These are phyloP conservation scores for Magallana nippona DNA, from an alignment of 2,888 invertebrate genomes.

Conservation along the genomic window DNA sequence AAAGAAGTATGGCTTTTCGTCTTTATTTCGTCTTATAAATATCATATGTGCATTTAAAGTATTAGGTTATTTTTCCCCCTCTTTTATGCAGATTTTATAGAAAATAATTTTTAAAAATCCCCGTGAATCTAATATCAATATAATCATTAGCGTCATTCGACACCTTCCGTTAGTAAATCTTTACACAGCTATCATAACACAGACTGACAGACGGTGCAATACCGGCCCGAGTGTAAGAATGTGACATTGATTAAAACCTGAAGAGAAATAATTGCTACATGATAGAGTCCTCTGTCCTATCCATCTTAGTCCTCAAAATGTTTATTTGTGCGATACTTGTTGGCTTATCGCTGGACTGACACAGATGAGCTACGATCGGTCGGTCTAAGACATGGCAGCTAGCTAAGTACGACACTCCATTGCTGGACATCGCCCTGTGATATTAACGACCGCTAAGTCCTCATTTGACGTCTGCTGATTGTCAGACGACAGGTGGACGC, in stretches of 20 bases:
- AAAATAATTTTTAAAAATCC: too few species aligned
- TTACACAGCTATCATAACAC: background rate
- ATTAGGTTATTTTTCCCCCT: too few species aligned
- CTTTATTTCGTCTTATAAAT: too few species aligned
- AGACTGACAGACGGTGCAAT: slow-evolving; percentile 14
- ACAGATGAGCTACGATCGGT: slow-evolving; percentile 21
- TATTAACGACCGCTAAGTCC: slow-evolving; percentile 14
- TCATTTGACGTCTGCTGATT: background rate
- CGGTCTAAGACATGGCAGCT: slow-evolving; percentile 4
- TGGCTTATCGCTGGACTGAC: slow-evolving; percentile 2
- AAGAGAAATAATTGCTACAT: slow-evolving; percentile 29
- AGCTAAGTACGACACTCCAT: slow-evolving; percentile 9
- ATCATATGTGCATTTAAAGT: too few species aligned
- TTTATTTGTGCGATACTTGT: slow-evolving; percentile 39
- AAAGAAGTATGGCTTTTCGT: too few species aligned
- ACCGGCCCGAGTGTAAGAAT: slow-evolving; percentile 1
- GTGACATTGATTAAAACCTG: slow-evolving; percentile 39
- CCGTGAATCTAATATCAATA: too few species aligned
- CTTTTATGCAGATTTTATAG: too few species aligned
- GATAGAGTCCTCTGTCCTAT: slow-evolving; percentile 23
- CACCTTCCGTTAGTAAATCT: background rate
- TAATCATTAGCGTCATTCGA: too few species aligned
- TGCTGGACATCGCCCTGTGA: slow-evolving; percentile 6
- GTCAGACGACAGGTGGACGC: background rate
- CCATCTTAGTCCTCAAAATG: slow-evolving; percentile 31